A percentile compares a stretch with the other conserved stretches of the same genome.
phyloP scores from a whole-genome alignment of 2,113 vertebrate species.

The Dryoscopus gambensis region DNA sequence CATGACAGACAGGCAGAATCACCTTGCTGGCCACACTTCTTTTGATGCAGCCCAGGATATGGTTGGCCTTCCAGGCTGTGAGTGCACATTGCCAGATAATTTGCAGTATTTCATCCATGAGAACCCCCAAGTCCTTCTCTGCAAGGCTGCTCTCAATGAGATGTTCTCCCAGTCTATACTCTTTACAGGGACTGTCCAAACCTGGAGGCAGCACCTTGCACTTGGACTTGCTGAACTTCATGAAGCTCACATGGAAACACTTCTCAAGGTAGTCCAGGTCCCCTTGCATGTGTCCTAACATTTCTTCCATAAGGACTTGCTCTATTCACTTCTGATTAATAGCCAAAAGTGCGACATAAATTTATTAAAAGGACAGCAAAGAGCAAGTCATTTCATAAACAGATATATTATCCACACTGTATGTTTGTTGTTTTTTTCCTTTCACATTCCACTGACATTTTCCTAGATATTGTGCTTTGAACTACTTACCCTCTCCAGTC shows the following conservation, averaged over 20 bases:
- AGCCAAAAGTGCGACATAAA: neutral
- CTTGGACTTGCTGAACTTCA: neutral
- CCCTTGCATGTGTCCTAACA: neutral
- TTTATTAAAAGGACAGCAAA: neutral
- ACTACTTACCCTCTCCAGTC: conserved; percentile 7
- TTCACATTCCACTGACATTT: neutral
- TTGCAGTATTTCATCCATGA: neutral
- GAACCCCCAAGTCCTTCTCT: neutral
- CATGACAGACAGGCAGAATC: neutral
- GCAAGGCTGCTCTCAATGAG: neutral
- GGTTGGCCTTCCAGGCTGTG: neutral
- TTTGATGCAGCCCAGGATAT: neutral
- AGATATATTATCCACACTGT: neutral
- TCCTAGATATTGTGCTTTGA: neutral
- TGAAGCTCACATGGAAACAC: neutral
- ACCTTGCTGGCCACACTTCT: no score
- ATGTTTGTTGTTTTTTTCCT: neutral
- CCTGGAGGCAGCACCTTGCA: neutral
- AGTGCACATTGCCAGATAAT: neutral
- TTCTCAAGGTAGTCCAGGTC: neutral
- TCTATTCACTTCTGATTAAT: neutral
- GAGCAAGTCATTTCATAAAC: neutral
- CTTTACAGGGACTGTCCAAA: rapidly evolving
- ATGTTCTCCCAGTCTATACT: neutral
- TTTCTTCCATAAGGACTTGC: neutral